A percentile compares a stretch with the other conserved stretches of the same genome.
phyloP scores from a whole-genome alignment of 2,888 invertebrate species.

The Trachelus iudaicus region DNA sequence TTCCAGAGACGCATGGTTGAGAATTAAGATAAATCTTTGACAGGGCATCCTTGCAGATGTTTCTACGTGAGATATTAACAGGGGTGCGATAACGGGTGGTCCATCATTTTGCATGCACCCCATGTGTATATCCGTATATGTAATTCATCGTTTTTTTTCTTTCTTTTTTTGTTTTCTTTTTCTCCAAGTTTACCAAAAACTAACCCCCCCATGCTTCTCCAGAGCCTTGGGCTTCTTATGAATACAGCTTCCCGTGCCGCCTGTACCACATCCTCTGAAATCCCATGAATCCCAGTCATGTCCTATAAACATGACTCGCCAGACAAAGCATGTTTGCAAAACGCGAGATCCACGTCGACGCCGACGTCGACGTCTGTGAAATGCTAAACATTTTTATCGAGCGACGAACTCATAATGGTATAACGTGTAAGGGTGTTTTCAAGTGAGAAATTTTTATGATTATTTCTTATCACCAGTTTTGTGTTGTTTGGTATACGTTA shows the following conservation, averaged over 20 bases:
- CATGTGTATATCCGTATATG: background rate
- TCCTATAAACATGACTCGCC: constrained; percentile 30
- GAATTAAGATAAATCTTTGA: background rate
- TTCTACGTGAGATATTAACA: background rate
- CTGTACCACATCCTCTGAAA: background rate
- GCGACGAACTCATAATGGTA: background rate
- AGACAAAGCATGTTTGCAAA: constrained; percentile 19
- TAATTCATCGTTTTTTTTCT: background rate
- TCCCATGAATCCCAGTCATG: constrained; percentile 41
- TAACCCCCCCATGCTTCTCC: background rate
- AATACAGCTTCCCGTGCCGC: constrained; percentile 4
- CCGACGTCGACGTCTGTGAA: background rate
- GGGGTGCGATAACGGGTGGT: background rate
- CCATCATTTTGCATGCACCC: background rate
- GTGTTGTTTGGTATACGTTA: background rate
- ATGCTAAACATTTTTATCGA: too few relatives aligned
- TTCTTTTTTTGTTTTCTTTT: background rate
- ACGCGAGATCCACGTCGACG: constrained; percentile 24
- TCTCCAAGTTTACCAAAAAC: background rate
- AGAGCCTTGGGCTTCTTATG: background rate
- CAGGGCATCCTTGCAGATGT: background rate
- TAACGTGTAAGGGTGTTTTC: background rate
- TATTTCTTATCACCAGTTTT: background rate
- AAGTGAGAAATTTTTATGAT: background rate
- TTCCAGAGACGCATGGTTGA: background rate